These are phyloP conservation scores for Melanotaenia boesemani DNA, from an alignment of 2,797 vertebrate species.

Conservation along the genomic window DNA sequence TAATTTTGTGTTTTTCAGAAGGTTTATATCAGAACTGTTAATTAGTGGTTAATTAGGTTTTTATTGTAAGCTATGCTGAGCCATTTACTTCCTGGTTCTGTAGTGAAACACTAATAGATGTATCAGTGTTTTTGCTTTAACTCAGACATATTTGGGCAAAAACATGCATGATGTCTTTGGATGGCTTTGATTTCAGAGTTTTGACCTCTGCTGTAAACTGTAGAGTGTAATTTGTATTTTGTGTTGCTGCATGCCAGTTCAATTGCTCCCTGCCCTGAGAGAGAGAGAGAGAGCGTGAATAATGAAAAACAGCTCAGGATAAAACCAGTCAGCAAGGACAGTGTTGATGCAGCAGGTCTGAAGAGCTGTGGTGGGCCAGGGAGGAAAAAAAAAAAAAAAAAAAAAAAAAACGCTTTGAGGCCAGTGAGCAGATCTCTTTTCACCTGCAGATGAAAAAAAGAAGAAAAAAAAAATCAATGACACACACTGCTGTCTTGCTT, in stretches of 20 bases:
- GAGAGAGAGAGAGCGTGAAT: slow-evolving; percentile 28
- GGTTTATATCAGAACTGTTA: too few species aligned
- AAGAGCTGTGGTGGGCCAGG: slow-evolving; percentile 16
- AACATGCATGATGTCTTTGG: not conserved
- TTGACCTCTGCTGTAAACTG: not conserved
- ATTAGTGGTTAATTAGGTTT: not conserved
- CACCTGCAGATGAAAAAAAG: not conserved
- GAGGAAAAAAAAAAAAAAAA: slow-evolving; percentile 2
- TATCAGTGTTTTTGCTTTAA: not conserved
- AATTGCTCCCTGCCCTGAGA: slow-evolving; percentile 7
- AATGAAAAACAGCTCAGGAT: slow-evolving; percentile 38
- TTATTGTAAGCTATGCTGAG: not conserved
- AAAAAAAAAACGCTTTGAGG: not conserved
- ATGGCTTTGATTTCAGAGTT: not conserved
- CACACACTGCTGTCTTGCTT: slow-evolving; percentile 16
- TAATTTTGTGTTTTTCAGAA: too few species aligned
- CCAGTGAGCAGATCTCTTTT: slow-evolving; percentile 11
- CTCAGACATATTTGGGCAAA: not conserved
- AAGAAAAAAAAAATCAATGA: not conserved
- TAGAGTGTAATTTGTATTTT: slow-evolving; percentile 15
- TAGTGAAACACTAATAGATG: not conserved
- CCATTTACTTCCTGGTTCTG: not conserved
- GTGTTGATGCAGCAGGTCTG: slow-evolving; percentile 8
- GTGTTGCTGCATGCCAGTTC: slow-evolving; percentile 2
- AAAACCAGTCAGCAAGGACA: slow-evolving; percentile 13